Percentiles rank a stretch among this genome's conserved stretches.
Evolutionary conservation across 2,888 invertebrate species (phyloP).

Genomic region (Lithophane ornitopus): DNA sequence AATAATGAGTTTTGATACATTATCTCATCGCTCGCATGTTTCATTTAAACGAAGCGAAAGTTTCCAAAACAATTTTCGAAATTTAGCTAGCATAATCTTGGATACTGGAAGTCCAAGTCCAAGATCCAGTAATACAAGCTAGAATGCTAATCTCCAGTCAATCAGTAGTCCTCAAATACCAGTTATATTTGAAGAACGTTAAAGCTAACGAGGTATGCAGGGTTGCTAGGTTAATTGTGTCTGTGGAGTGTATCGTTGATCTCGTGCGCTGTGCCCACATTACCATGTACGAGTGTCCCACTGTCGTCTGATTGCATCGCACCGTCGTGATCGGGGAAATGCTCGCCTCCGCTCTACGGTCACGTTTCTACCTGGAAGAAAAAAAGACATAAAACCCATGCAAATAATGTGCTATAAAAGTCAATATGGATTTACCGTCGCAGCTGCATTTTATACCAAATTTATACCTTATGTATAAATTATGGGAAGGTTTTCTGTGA

Average conservation of each 20-base stretch:
- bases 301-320: slow-evolving; percentile 78
- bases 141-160: slow-evolving; percentile 39
- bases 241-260: slow-evolving; percentile 66
- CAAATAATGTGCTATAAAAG: slow-evolving; percentile 82
- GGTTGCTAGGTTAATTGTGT: slow-evolving; percentile 84
- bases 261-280: slow-evolving; percentile 68
- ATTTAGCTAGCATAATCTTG: neutral
- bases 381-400: slow-evolving; percentile 74
- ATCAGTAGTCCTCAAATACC: slow-evolving; percentile 52
- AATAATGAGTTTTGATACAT: neutral
- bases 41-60: neutral
- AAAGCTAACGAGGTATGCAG: slow-evolving; percentile 74
- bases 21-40: neutral
- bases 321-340: slow-evolving; percentile 84
- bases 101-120: neutral
- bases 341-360: slow-evolving; percentile 77
- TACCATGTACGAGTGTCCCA: slow-evolving; percentile 78
- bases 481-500: slow-evolving; percentile 43
- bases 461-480: slow-evolving; percentile 69
- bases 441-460: slow-evolving; percentile 71
- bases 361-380: slow-evolving; percentile 84
- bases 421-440: slow-evolving; percentile 73
- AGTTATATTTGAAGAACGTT: slow-evolving; percentile 66
- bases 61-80: neutral
- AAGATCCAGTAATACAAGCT: slow-evolving; percentile 1